Conservation (phyloP, 2,797 vertebrate species). For the Anolis apletophallus region DNA sequence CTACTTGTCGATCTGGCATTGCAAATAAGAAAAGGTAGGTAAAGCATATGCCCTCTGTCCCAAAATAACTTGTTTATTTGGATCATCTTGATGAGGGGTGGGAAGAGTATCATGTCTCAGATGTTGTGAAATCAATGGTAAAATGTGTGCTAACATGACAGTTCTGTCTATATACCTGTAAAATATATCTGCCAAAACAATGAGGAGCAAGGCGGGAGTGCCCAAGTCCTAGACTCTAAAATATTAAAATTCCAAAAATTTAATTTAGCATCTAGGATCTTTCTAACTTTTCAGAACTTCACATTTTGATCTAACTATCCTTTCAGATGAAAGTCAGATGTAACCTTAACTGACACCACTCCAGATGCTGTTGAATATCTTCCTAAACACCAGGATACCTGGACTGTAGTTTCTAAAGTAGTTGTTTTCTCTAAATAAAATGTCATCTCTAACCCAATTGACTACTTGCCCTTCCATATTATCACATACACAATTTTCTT, state of each 20-base stretch:
- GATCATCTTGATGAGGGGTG: too few species aligned
- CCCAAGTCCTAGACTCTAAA: too few species aligned
- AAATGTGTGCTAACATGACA: background rate
- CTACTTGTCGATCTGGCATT: too few species aligned
- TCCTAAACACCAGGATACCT: too few species aligned
- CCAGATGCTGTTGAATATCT: background rate
- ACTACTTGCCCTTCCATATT: slow-evolving; percentile 8
- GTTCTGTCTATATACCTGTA: too few species aligned
- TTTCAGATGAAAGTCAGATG: background rate
- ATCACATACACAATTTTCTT: slow-evolving; percentile 30
- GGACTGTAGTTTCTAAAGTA: background rate
- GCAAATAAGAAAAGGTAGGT: too few species aligned
- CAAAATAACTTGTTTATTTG: too few species aligned
- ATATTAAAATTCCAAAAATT: background rate
- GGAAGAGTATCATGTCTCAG: too few species aligned
- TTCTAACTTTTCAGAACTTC: background rate
- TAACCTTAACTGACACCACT: background rate
- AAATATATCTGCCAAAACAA: background rate
- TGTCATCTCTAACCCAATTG: background rate
- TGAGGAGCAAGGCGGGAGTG: background rate
- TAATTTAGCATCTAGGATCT: background rate
- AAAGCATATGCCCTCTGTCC: too few species aligned
- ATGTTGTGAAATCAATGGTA: too few species aligned
- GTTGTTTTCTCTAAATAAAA: background rate
- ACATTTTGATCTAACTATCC: background rate